Conservation (phyloP, 2,113 vertebrate genomes). For the Semnornis frantzii region DNA sequence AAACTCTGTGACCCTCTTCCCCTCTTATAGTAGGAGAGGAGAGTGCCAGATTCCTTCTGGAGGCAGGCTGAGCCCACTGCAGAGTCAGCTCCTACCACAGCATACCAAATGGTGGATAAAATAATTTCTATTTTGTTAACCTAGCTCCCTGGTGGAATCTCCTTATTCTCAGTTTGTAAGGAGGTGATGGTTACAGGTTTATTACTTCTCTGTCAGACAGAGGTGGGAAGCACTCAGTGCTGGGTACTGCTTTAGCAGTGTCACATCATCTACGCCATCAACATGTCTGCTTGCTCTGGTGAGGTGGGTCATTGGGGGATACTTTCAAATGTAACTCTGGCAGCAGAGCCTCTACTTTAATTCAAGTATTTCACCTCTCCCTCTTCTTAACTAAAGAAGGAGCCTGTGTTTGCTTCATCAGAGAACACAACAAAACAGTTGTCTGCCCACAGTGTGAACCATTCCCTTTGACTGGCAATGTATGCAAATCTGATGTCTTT, state of each 20-base stretch:
- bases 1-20: too few relatives aligned
- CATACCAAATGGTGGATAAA: not conserved
- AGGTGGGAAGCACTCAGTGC: not conserved
- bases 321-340: not conserved
- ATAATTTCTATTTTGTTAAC: not conserved
- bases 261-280: not conserved
- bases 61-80: not conserved
- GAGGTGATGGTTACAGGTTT: not conserved
- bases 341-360: not conserved
- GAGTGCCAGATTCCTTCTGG: accelerated
- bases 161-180: not conserved
- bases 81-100: not conserved
- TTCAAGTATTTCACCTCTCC: not conserved
- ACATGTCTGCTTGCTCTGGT: not conserved
- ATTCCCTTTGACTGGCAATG: not conserved
- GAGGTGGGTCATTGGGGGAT: not conserved
- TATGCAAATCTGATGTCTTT: not conserved
- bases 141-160: not conserved
- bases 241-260: not conserved
- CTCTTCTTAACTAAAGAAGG: not conserved
- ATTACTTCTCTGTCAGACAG: not conserved
- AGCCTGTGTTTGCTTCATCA: not conserved
- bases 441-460: not conserved
- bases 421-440: not conserved
- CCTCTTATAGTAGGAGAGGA: too few relatives aligned